Evolutionary conservation across 2,113 vertebrate genomes (phyloP), one percentile per base, ranked within the genome.

Genomic region (Epinephelus fuscoguttatus): DNA sequence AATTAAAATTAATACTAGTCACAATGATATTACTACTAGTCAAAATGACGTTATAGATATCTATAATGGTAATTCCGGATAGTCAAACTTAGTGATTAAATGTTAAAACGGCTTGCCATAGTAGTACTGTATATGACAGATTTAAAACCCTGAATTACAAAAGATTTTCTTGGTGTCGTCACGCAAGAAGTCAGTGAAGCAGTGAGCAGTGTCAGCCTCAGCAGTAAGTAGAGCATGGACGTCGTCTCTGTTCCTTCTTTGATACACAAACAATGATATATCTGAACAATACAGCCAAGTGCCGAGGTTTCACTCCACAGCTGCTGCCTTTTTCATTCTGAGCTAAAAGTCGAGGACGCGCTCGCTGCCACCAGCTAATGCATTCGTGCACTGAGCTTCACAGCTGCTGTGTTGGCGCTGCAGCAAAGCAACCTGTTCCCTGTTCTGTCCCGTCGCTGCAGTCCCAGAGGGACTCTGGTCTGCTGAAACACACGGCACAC

Each of bases 331-430:
- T 62, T 52, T 69, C 72, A 37, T 70, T 67, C 53, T 15, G 61
- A 73, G n/a, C 42, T 63, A n/a, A 67, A 37, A 81, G 37, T 37
- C 4, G 47, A 77, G 67, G 49, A 23, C 62, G 19, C 66, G 0
- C 71, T 53, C 40, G 1, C 15, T 4, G 33, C 76, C 71, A 68
- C 25, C 73, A 50, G 27, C 66, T 67, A 60, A 68, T 15, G 52
- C 0, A 18, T 47, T 66, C 27, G 69, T 19, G 40, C 42, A 15
- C 27, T 1, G 21, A 57, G 81, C 75, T 50, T 63, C 77, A 82
- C 90, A 81, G 73, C 86, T 77, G 55, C 77, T 67, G 80, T 62
- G 37, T 64, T 83, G 78, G 79, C 50, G 0, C 27, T 45, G 75
- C 33, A 23, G 80, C 70, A 75, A 2, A 71, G 77, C 73, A 87